Conservation (phyloP, 2,888 invertebrate species). For the Drosophila emarginata region DNA sequence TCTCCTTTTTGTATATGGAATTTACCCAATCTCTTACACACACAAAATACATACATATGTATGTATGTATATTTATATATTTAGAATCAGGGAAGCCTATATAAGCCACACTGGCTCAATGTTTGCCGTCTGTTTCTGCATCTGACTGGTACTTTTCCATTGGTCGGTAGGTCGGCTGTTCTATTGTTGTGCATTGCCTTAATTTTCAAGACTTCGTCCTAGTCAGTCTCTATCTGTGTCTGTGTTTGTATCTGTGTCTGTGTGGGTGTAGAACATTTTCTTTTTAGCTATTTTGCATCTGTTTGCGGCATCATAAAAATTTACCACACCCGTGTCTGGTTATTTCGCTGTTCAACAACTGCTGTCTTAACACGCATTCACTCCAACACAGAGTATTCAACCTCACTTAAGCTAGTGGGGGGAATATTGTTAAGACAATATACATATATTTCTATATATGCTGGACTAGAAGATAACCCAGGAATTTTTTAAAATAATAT, state of each 20-base stretch:
- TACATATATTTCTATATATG: background rate
- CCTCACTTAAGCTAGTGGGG: background rate
- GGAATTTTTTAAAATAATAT: background rate
- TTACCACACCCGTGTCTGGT: conserved; percentile 71
- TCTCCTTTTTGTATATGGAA: background rate
- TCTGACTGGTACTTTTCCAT: conserved; percentile 5
- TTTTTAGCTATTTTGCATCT: conserved; percentile 72
- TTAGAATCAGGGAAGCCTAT: background rate
- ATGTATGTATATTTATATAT: too few relatives aligned
- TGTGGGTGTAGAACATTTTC: conserved; percentile 42
- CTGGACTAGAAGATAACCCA: background rate
- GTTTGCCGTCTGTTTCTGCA: background rate
- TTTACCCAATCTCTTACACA: background rate
- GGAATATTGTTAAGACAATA: background rate
- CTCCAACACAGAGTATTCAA: conserved; percentile 4
- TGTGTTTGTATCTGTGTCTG: background rate
- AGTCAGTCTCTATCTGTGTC: background rate
- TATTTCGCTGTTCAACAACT: conserved; percentile 61
- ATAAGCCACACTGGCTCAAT: background rate
- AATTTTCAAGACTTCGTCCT: background rate
- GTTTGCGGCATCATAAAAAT: conserved; percentile 76
- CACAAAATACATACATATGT: background rate
- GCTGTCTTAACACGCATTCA: conserved; percentile 59
- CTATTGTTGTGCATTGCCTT: conserved; percentile 11
- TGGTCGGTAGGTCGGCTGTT: background rate